Percentiles rank a stretch among this genome's conserved stretches.
phyloP scores from a whole-genome alignment of 1,140 invertebrate genomes.

The Holotrichia oblita region DNA sequence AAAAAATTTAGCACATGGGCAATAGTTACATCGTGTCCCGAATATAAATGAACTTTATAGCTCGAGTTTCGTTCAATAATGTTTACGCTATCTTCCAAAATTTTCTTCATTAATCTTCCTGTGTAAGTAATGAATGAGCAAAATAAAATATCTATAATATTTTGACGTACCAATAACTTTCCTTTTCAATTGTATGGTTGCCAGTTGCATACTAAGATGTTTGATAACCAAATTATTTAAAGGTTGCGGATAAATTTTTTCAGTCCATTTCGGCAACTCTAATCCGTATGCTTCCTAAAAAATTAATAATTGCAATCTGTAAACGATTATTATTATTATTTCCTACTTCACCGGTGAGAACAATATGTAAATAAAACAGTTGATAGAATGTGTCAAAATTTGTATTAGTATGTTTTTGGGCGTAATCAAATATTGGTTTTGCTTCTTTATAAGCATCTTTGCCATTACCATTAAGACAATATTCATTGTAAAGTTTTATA shows the following conservation, averaged over 20 bases:
- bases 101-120: slow-evolving; percentile 12
- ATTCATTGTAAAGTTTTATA: background rate
- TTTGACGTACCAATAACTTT: background rate
- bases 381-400: background rate
- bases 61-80: background rate
- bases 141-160: background rate
- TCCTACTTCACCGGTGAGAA: background rate
- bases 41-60: background rate
- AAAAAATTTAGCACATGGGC: slow-evolving; percentile 69
- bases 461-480: background rate
- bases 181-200: background rate
- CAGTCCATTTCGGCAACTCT: background rate
- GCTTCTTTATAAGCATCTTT: background rate
- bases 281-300: background rate
- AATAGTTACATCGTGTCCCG: slow-evolving; percentile 67
- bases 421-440: background rate
- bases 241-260: slow-evolving; percentile 5
- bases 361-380: background rate
- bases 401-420: background rate
- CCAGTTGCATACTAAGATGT: background rate
- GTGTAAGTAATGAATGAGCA: background rate
- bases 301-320: background rate
- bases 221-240: background rate
- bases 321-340: background rate
- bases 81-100: background rate